A percentile compares a stretch with the other conserved stretches of the same genome.
Evolutionary conservation across 2,888 invertebrate species (phyloP).

Genomic region (Rhagonycha lutea): DNA sequence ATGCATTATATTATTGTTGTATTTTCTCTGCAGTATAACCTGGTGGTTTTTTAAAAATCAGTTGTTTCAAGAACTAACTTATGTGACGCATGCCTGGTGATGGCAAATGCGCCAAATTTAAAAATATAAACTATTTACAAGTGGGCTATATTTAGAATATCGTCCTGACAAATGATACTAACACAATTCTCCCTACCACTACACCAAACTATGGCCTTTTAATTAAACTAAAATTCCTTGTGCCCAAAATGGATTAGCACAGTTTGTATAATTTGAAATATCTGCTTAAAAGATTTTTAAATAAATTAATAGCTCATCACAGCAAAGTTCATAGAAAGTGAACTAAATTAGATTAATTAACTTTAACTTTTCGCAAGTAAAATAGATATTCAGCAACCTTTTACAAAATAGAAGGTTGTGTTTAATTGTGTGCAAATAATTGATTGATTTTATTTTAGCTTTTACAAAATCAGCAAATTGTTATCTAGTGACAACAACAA

Average conservation of each 20-base stretch:
- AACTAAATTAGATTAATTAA: not conserved
- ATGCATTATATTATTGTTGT: too few relatives aligned
- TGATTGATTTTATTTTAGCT: constrained; percentile 1
- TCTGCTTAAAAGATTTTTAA: not conserved
- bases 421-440: constrained; percentile 1
- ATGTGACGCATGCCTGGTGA: too few relatives aligned
- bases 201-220: not conserved
- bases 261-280: not conserved
- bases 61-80: too few relatives aligned
- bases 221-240: not conserved
- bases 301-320: not conserved
- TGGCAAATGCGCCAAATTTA: too few relatives aligned
- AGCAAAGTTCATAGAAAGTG: not conserved
- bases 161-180: too few relatives aligned
- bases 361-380: not conserved
- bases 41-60: too few relatives aligned
- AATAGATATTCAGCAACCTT: not conserved
- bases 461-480: not conserved
- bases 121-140: too few relatives aligned
- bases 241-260: not conserved
- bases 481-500: not conserved
- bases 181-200: not conserved
- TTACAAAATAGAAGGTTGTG: not conserved
- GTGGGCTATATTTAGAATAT: too few relatives aligned
- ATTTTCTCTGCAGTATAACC: too few relatives aligned